Evolutionary conservation across 2,797 vertebrate species (phyloP), one percentile per base, ranked within the genome.

Genomic region (Anomalospiza imberbis): DNA sequence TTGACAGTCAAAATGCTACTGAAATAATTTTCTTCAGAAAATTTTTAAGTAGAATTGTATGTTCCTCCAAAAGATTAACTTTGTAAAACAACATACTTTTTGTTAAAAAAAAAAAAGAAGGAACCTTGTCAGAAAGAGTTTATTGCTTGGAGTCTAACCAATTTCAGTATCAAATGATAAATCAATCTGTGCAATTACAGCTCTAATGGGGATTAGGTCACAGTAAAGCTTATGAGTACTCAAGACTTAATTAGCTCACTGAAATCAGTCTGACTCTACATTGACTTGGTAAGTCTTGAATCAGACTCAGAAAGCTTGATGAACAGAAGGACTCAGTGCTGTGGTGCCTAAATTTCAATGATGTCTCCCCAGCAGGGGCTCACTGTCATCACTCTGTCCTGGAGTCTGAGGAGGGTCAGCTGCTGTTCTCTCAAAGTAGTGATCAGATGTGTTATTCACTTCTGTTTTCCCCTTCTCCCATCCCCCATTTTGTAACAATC

Each of bases 191-290:
- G 78, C 91, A 93, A 89, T 95, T 96, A 89, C 55, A 73, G 85
- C 67, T 92, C 79, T 95, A 94, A 93, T 26, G 45, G 93, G 85
- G 92, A 94, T 95, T 95, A 91, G 91, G 91, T 95, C 82, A 76
- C 70, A 86, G 55, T 57, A 92, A 92, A 94, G 89, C 73, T 91
- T 92, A 86, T 61, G 94, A 94, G 76, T 89, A 81, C 83, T 96
- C 89, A 81, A 84, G 88, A 53, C 73, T 95, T 96, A 95, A 95
- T 96, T 93, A 95, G 93, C 73, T 95, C 51, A 88, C 62, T 93
- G 68, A 87, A 95, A 88, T 89, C 79, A 70, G 76, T 63, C 51
- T 89, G 87, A 78, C 45, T 95, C 36, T 88, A 2, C 92, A 91
- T 73, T 84, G 92, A 94, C 85, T 91, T 2, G 3, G 13, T 73